phyloP scores from a whole-genome alignment of 2,113 vertebrate genomes.

The Jacana jacana region DNA sequence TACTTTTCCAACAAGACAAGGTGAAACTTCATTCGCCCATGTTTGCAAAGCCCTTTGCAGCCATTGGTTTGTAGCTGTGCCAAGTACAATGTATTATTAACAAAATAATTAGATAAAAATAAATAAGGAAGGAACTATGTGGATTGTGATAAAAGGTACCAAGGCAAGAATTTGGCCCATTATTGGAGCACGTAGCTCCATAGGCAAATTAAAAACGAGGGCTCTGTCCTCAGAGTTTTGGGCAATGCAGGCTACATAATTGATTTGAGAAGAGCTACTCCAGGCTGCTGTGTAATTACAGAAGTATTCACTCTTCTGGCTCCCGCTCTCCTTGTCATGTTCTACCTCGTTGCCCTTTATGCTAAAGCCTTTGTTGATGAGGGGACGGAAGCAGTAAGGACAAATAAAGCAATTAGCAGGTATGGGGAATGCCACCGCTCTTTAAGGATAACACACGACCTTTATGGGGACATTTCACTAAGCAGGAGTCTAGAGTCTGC shows the following conservation, averaged over 20 bases:
- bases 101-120: conserved; percentile 36
- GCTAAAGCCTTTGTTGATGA: conserved; percentile 80
- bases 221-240: conserved; percentile 73
- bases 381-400: conserved; percentile 78
- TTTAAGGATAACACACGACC: conserved; percentile 70
- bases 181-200: conserved; percentile 47
- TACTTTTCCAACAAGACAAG: not conserved
- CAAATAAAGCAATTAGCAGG: conserved; percentile 85
- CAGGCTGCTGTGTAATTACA: conserved; percentile 84
- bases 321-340: conserved; percentile 77
- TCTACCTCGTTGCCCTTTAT: conserved; percentile 84
- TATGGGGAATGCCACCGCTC: conserved; percentile 72
- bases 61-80: not conserved
- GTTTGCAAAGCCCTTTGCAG: not conserved
- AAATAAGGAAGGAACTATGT: not conserved
- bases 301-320: conserved; percentile 79
- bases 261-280: conserved; percentile 82
- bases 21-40: not conserved
- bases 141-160: conserved; percentile 41
- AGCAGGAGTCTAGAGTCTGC: conserved; percentile 64
- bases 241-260: conserved; percentile 81
- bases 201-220: conserved; percentile 74
- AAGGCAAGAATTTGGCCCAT: conserved; percentile 44
- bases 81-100: not conserved
- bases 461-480: conserved; percentile 61